Conservation (phyloP, 2,113 vertebrate genomes). For the Orycteropus afer region DNA sequence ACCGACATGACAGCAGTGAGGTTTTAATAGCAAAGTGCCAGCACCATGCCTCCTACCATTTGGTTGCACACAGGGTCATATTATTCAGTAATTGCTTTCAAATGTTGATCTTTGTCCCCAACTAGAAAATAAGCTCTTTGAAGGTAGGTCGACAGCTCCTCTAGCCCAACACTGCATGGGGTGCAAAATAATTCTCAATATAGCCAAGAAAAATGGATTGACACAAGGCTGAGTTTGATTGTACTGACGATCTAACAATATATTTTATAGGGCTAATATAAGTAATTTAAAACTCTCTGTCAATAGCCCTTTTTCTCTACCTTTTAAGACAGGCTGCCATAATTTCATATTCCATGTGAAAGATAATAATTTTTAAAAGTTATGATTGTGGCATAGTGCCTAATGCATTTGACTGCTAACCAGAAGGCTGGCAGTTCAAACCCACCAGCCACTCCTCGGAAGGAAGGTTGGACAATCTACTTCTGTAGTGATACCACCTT, state of each 20-base stretch:
- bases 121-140: background rate
- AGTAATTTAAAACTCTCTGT: background rate
- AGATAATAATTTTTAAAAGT: constrained; percentile 23
- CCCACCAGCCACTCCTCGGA: too few relatives aligned
- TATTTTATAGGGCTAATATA: background rate
- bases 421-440: too few relatives aligned
- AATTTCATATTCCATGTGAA: background rate
- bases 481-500: too few relatives aligned
- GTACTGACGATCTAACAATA: background rate
- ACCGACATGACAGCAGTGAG: too few relatives aligned
- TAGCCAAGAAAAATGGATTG: background rate
- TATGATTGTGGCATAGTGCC: too few relatives aligned
- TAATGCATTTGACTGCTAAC: too few relatives aligned
- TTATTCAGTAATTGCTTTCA: background rate
- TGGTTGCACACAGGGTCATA: background rate
- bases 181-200: background rate
- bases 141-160: background rate
- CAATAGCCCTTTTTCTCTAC: background rate
- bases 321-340: background rate
- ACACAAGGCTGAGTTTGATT: background rate
- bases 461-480: too few relatives aligned
- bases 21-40: too few relatives aligned
- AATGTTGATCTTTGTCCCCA: background rate
- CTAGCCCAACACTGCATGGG: background rate
- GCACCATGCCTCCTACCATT: background rate